Conservation (phyloP, 2,797 vertebrate species). For the Echeneis naucrates region DNA sequence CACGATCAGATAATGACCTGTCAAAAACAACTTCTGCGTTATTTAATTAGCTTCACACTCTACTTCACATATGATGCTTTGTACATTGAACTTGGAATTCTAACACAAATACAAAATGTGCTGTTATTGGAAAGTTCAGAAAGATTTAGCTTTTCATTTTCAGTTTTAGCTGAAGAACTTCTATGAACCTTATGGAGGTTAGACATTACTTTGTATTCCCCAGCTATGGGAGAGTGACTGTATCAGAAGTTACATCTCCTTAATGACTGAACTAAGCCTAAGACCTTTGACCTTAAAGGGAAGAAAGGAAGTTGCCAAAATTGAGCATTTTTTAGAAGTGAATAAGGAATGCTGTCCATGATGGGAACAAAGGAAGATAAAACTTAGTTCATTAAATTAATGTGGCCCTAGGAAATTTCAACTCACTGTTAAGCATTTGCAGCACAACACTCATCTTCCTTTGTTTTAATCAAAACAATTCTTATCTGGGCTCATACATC, state of each 20-base stretch:
- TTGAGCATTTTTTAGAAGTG: not conserved
- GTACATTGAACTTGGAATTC: not conserved
- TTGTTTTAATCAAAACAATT: too few relatives aligned
- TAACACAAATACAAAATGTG: not conserved
- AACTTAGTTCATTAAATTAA: too few relatives aligned
- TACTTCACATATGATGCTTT: not conserved
- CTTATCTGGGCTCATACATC: too few relatives aligned
- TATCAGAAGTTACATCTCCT: too few relatives aligned
- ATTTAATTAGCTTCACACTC: not conserved
- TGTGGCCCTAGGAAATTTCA: too few relatives aligned
- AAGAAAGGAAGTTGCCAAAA: not conserved
- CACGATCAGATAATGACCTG: not conserved
- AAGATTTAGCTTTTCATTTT: not conserved
- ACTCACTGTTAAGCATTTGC: too few relatives aligned
- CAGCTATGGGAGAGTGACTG: slow-evolving; percentile 5
- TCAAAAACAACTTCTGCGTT: not conserved
- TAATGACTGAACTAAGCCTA: too few relatives aligned
- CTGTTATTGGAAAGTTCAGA: not conserved
- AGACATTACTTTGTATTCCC: not conserved
- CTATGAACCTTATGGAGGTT: not conserved
- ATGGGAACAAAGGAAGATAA: not conserved
- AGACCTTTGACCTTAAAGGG: not conserved
- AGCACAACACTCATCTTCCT: too few relatives aligned
- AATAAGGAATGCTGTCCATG: not conserved
- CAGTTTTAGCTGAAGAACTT: not conserved